These are phyloP conservation scores for Megathymus violae DNA, from an alignment of 1,140 invertebrate species.

Conservation along the genomic window DNA sequence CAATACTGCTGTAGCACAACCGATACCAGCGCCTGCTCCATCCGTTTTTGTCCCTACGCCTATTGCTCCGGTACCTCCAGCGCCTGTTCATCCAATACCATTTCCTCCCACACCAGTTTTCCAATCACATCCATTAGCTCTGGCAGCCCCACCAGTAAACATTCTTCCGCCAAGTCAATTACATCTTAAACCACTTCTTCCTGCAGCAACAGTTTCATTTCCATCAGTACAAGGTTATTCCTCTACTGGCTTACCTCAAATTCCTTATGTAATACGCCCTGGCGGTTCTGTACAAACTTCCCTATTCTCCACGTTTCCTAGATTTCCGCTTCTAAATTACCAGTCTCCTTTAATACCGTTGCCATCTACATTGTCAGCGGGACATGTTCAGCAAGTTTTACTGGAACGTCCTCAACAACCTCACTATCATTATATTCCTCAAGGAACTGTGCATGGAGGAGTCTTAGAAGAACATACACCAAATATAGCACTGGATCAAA, in stretches of 20 bases:
- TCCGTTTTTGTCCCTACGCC: conserved; percentile 47
- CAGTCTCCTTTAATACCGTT: conserved; percentile 57
- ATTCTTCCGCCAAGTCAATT: conserved; percentile 40
- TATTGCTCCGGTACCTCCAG: conserved; percentile 42
- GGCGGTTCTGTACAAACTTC: conserved; percentile 77
- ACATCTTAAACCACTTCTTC: conserved; percentile 50
- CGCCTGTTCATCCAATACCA: conserved; percentile 40
- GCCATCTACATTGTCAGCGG: conserved; percentile 32
- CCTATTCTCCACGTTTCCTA: conserved; percentile 74
- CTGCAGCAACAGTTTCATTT: conserved; percentile 47
- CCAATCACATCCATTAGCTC: conserved; percentile 38
- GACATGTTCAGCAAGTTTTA: conserved; percentile 48
- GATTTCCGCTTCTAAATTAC: conserved; percentile 70
- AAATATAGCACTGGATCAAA: conserved; percentile 47
- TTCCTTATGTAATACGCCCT: conserved; percentile 69
- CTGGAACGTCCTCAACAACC: conserved; percentile 53
- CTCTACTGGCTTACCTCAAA: conserved; percentile 50
- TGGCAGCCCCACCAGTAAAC: conserved; percentile 34
- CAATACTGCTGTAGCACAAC: conserved; percentile 51
- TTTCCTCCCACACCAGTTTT: conserved; percentile 39
- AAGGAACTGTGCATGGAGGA: conserved; percentile 47
- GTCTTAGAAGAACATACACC: conserved; percentile 51
- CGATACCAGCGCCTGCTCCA: conserved; percentile 53
- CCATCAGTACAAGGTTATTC: conserved; percentile 38
- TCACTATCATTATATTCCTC: conserved; percentile 58